These are phyloP conservation scores for Ganaspis sp. DNA, from an alignment of 1,140 invertebrate genomes.

Conservation along the genomic window DNA sequence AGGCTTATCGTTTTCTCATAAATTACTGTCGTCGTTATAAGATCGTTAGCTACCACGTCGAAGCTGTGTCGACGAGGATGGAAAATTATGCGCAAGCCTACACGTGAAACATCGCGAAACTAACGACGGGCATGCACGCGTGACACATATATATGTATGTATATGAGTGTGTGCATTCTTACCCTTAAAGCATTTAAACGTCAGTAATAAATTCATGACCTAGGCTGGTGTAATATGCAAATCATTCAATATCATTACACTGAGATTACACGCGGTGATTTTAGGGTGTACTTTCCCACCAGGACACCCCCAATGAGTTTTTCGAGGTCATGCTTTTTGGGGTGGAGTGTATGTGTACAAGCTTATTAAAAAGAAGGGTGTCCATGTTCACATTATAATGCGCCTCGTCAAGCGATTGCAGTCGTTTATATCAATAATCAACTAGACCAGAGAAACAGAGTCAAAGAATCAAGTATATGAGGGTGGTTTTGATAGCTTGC, in stretches of 20 bases:
- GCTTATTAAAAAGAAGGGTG: slow-evolving; percentile 60
- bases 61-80: slow-evolving; percentile 22
- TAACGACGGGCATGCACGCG: background rate
- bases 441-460: slow-evolving; percentile 43
- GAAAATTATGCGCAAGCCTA: slow-evolving; percentile 23
- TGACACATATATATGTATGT: background rate
- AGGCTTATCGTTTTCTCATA: slow-evolving; percentile 27
- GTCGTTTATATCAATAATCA: slow-evolving; percentile 56
- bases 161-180: background rate
- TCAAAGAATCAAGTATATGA: slow-evolving; percentile 37
- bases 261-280: slow-evolving; percentile 57
- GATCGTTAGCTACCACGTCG: slow-evolving; percentile 19
- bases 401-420: slow-evolving; percentile 43
- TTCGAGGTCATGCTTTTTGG: slow-evolving; percentile 19
- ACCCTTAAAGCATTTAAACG: slow-evolving; percentile 16
- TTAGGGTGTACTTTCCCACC: slow-evolving; percentile 53
- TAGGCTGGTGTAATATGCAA: slow-evolving; percentile 52
- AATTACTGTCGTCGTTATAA: slow-evolving; percentile 27
- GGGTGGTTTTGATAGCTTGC: slow-evolving; percentile 51
- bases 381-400: slow-evolving; percentile 52
- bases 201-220: slow-evolving; percentile 55
- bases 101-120: slow-evolving; percentile 11
- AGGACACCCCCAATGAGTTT: slow-evolving; percentile 33
- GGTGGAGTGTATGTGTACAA: slow-evolving; percentile 39
- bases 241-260: slow-evolving; percentile 60